Evolutionary conservation across 2,113 vertebrate species (phyloP).

Genomic region (Pelvicachromis taeniatus): DNA sequence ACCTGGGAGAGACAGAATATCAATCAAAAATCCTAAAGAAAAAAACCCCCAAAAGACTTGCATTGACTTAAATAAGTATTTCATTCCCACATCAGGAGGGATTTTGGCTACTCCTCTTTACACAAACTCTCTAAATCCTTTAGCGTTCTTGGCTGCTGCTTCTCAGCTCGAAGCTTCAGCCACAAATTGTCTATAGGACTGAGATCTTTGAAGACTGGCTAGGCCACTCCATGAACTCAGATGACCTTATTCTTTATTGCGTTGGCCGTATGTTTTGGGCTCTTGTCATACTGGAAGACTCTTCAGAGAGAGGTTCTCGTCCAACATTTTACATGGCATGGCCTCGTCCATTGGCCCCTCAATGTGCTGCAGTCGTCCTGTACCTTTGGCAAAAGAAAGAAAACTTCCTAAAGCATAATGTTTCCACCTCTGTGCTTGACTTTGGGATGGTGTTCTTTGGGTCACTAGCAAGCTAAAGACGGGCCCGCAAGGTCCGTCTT

Average conservation of each 20-base stretch:
- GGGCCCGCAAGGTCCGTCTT: too few relatives aligned
- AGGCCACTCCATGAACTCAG: background rate
- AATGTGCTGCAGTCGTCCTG: background rate
- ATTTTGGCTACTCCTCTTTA: background rate
- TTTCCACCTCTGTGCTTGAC: background rate
- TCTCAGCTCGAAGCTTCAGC: background rate
- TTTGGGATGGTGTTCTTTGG: background rate
- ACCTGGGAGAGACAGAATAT: background rate
- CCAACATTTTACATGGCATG: background rate
- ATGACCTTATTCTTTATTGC: background rate
- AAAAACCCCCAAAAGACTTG: rapidly evolving
- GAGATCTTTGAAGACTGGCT: background rate
- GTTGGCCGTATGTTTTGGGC: background rate
- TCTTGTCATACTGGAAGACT: background rate
- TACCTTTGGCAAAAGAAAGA: background rate
- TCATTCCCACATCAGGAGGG: too few relatives aligned
- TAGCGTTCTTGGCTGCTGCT: background rate
- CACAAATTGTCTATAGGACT: background rate
- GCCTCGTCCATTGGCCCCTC: background rate
- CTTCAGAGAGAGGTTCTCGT: background rate
- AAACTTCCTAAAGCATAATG: background rate
- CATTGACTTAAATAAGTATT: too few relatives aligned
- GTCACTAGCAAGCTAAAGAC: background rate
- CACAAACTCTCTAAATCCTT: background rate
- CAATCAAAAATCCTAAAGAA: background rate